Evolutionary conservation across 2,888 invertebrate genomes (phyloP), one percentile per base, ranked within the genome.

Genomic region (Acleris cristana): DNA sequence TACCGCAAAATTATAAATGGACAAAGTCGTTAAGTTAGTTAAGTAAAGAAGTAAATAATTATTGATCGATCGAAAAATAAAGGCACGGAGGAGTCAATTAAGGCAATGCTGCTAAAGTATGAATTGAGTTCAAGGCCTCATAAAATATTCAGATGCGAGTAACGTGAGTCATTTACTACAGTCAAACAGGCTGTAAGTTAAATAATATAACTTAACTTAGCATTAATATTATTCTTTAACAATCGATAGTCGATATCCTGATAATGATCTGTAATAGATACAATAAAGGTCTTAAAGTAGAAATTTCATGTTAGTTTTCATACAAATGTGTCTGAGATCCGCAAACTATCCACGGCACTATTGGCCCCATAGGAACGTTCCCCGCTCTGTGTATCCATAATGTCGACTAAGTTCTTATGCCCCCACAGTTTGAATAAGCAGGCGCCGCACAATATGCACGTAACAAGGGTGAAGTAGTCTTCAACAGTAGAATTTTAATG

Each of bases 401-500:
- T 55, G 26, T 54, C 18, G 49, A 59, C 64, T 58, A 45, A 44
- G 59, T 54, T 51, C 45, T 51, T 21, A 18, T 23, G 16, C 21
- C 18, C 10, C 23, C 45, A 4, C 62, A 26, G 49, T 21, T 55
- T 16, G 48, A 23, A 55, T 56, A 34, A 52, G 52, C 52, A 57
- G 52, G 26, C 56, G 21, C 19, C 58, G 45, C 30, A 62, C 45
- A 52, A 61, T 66, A 62, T 57, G 45, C 61, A 57, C 49, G 51
- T 65, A 51, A 65, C 55, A 55, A 26, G 52, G 45, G 66, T 40
- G 51, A 56, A 60, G 30, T 30, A 56, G 52, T 66, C 56, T 62
- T 26, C 52, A 62, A 30, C 30, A 34, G 52, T 57, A 57, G 66
- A 66, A 66, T 66, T 66, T 66, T 62, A 66, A 66, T 66, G 66